Percentiles rank a stretch among this genome's conserved stretches.
These are phyloP conservation scores for Daboia siamensis DNA, from an alignment of 2,113 vertebrate genomes.

Conservation along the genomic window DNA sequence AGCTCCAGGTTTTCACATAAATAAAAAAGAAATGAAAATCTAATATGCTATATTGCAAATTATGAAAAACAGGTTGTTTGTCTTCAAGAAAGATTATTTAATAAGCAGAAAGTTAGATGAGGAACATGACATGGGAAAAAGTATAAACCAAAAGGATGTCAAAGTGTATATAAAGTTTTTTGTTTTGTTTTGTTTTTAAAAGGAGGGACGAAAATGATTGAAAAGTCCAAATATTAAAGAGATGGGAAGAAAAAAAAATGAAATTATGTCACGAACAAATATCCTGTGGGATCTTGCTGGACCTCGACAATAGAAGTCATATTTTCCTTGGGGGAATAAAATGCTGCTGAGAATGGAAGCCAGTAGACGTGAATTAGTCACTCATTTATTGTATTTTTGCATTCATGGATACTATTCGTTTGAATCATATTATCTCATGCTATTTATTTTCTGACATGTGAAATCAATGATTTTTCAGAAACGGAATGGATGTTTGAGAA, in stretches of 20 bases:
- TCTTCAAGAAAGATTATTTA: conserved; percentile 9
- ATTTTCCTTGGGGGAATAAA: conserved; percentile 25
- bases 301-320: conserved; percentile 37
- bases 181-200: background rate
- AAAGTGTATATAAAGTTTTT: background rate
- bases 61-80: conserved; percentile 22
- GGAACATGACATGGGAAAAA: conserved; percentile 10
- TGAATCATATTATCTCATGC: background rate
- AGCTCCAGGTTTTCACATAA: background rate
- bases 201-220: conserved; percentile 5
- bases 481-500: conserved; percentile 4
- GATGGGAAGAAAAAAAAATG: conserved; percentile 28
- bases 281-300: conserved; percentile 38
- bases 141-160: conserved; percentile 22
- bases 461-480: conserved; percentile 12
- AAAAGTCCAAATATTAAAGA: conserved; percentile 28
- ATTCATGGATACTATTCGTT: background rate
- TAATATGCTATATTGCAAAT: conserved; percentile 3
- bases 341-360: conserved; percentile 33
- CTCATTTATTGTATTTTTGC: too few species aligned
- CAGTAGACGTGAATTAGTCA: background rate
- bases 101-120: background rate
- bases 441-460: background rate
- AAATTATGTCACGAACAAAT: conserved; percentile 47
- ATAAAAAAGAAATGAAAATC: background rate